A percentile compares a stretch with the other conserved stretches of the same genome.
Conservation (phyloP, 2,113 vertebrate species). For the Pyxicephalus adspersus region DNA sequence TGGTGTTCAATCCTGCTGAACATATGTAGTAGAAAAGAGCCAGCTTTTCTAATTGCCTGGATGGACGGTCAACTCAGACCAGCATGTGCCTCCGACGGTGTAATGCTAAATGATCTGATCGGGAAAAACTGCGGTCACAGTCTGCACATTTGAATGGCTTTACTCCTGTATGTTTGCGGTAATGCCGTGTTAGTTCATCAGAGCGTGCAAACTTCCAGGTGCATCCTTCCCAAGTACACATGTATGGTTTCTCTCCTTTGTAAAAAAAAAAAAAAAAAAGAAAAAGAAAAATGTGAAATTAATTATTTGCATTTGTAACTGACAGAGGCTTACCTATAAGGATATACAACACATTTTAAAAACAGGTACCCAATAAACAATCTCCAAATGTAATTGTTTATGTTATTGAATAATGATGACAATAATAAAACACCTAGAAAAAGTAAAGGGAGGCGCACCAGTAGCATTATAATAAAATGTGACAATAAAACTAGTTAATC, state of each 20-base stretch:
- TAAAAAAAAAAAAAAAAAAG: constrained; percentile 61
- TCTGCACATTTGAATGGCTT: constrained; percentile 99
- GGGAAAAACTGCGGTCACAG: constrained; percentile 98
- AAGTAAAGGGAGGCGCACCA: too few relatives aligned
- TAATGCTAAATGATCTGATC: constrained; percentile 96
- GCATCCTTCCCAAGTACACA: constrained; percentile 99
- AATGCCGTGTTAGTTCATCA: constrained; percentile 97
- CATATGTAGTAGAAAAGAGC: constrained; percentile 73
- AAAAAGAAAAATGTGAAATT: too few relatives aligned
- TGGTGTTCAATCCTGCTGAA: constrained; percentile 85
- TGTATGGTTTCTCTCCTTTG: constrained; percentile 98
- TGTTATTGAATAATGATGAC: too few relatives aligned
- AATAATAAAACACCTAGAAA: too few relatives aligned
- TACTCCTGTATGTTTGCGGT: constrained; percentile 98
- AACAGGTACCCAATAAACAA: too few relatives aligned
- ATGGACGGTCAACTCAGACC: constrained; percentile 80
- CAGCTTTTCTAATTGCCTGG: constrained; percentile 71
- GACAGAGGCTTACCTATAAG: background rate
- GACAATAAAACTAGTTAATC: too few relatives aligned
- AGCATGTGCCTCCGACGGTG: constrained; percentile 98
- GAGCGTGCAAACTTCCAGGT: constrained; percentile 99
- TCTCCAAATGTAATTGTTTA: too few relatives aligned
- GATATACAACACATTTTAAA: background rate
- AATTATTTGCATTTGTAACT: background rate
- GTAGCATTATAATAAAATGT: too few relatives aligned